Evolutionary conservation across 35 echinoderm and acorn worm genomes (phyloP).

Genomic region (Stichopus chloronotus): DNA sequence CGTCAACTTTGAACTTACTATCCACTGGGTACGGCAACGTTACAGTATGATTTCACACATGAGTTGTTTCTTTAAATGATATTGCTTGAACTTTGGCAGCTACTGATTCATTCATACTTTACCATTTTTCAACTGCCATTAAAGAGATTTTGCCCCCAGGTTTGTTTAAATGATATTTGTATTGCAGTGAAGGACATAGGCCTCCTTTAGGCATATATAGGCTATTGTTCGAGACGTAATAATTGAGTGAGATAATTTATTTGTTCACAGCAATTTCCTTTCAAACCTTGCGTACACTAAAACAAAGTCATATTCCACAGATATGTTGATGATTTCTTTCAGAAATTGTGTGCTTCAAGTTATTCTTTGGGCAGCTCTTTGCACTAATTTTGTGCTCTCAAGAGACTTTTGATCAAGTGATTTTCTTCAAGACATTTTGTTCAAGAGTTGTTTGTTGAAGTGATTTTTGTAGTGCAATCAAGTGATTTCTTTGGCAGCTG

Average conservation of each 20-base stretch:
- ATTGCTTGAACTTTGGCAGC: too few relatives aligned
- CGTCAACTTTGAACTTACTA: too few relatives aligned
- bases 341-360: neutral
- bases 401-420: constrained; percentile 4
- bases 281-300: neutral
- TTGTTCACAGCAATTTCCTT: neutral
- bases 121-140: too few relatives aligned
- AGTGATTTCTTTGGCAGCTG: neutral
- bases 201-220: too few relatives aligned
- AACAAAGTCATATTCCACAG: too few relatives aligned
- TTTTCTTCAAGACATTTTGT: constrained; percentile 6
- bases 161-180: neutral
- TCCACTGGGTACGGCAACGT: too few relatives aligned
- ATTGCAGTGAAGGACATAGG: neutral
- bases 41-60: too few relatives aligned
- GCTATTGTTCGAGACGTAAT: neutral
- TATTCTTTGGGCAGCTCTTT: neutral
- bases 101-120: too few relatives aligned
- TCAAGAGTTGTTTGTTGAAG: neutral
- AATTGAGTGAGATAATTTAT: neutral
- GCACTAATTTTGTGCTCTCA: constrained; percentile 6
- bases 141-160: neutral
- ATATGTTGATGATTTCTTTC: neutral
- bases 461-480: too few relatives aligned
- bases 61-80: too few relatives aligned